phyloP scores from a whole-genome alignment of 2,113 vertebrate species.

The Sitta europaea region DNA sequence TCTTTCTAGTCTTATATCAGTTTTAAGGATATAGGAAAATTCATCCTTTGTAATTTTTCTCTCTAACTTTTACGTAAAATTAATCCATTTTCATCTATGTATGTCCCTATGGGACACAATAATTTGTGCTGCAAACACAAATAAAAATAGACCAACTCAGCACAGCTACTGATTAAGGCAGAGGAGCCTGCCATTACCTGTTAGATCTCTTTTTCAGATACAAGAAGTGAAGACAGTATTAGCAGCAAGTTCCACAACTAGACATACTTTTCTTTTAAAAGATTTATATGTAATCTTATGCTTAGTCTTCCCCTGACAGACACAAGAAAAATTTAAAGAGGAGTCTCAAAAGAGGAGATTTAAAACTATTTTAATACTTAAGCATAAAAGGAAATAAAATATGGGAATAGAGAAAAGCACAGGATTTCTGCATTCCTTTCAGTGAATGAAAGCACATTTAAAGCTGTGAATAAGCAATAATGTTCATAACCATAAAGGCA shows the following conservation, averaged over 20 bases:
- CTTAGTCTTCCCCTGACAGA: neutral
- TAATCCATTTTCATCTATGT: neutral
- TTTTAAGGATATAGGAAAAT: neutral
- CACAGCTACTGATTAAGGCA: neutral
- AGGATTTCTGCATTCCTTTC: neutral
- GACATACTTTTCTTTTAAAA: neutral
- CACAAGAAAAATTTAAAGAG: neutral
- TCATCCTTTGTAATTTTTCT: neutral
- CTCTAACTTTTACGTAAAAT: neutral
- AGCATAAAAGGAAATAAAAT: neutral
- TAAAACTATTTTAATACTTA: neutral
- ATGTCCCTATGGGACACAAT: neutral
- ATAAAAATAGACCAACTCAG: neutral
- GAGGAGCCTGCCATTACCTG: neutral
- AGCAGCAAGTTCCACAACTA: neutral
- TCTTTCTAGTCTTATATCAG: neutral
- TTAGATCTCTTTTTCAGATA: neutral
- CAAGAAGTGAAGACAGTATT: neutral
- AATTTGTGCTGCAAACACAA: neutral
- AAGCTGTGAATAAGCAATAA: neutral
- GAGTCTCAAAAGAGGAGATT: neutral
- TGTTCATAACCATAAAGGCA: neutral
- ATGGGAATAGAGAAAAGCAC: neutral
- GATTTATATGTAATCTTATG: neutral
- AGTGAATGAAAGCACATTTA: neutral